Conservation (phyloP, 1,140 invertebrate genomes). For the Drosophila kanapiae region DNA sequence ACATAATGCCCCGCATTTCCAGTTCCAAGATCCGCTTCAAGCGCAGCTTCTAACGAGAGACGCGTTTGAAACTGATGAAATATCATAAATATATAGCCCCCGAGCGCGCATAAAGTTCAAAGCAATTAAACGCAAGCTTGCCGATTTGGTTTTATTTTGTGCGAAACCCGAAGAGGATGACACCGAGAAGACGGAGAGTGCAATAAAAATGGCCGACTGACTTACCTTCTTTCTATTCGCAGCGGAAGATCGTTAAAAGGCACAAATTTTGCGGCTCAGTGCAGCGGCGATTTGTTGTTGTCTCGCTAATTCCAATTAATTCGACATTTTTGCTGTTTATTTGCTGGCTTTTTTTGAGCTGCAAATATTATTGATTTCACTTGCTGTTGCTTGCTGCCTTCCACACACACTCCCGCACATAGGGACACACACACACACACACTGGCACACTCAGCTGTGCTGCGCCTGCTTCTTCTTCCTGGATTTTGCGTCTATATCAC, state of each 20-base stretch:
- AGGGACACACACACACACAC: slow-evolving; percentile 21
- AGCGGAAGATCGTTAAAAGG: slow-evolving; percentile 42
- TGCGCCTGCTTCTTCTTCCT: slow-evolving; percentile 41
- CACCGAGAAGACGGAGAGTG: slow-evolving; percentile 26
- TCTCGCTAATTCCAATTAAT: slow-evolving; percentile 48
- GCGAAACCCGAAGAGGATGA: slow-evolving; percentile 13
- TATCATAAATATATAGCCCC: slow-evolving; percentile 9
- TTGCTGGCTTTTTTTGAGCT: slow-evolving; percentile 28
- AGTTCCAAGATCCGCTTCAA: slow-evolving; percentile 51
- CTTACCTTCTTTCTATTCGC: slow-evolving; percentile 64
- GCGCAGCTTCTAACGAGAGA: slow-evolving; percentile 41
- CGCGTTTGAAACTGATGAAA: slow-evolving; percentile 22
- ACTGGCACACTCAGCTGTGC: slow-evolving; percentile 69
- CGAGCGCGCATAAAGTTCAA: slow-evolving; percentile 51
- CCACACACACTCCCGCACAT: slow-evolving; percentile 33
- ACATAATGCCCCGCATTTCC: slow-evolving; percentile 43
- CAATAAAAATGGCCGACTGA: slow-evolving; percentile 79
- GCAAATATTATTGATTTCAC: slow-evolving; percentile 68
- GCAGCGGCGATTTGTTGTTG: slow-evolving; percentile 16
- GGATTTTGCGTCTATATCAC: slow-evolving; percentile 51
- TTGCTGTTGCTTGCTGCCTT: slow-evolving; percentile 51
- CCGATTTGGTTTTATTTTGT: slow-evolving; percentile 18
- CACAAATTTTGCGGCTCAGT: slow-evolving; percentile 35
- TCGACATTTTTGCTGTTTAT: slow-evolving; percentile 71
- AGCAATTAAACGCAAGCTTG: slow-evolving; percentile 53